phyloP scores from a whole-genome alignment of 2,888 invertebrate species.

The Chirona hameri region DNA sequence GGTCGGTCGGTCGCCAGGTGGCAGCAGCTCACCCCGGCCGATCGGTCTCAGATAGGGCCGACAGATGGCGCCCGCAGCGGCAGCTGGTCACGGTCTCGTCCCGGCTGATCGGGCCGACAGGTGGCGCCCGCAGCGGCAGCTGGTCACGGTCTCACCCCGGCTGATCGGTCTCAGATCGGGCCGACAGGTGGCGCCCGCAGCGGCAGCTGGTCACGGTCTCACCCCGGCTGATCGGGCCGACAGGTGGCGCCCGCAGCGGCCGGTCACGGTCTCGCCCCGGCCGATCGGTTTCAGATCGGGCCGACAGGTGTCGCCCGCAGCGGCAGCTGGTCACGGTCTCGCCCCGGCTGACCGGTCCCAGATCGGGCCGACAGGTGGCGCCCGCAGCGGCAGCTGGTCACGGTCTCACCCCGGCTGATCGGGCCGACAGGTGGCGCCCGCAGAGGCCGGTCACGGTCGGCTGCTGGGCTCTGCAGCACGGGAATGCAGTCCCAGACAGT shows the following conservation, averaged over 20 bases:
- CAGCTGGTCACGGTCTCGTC: no score
- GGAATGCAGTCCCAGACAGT: no score
- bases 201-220: background rate
- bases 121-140: background rate
- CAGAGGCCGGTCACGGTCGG: background rate
- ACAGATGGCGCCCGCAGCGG: background rate
- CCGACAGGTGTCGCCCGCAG: constrained; percentile 6
- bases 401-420: no score
- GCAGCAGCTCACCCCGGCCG: background rate
- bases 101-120: background rate
- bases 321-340: background rate
- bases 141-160: background rate
- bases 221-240: no score
- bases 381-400: background rate
- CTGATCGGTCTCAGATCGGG: background rate
- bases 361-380: background rate
- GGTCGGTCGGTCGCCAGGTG: background rate
- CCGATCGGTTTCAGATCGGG: background rate
- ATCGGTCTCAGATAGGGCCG: background rate
- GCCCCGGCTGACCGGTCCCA: background rate
- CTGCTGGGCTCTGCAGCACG: no score
- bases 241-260: background rate
- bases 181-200: constrained; percentile 6
- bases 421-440: background rate
- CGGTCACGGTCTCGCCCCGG: background rate